Evolutionary conservation across 2,797 vertebrate genomes (phyloP).

Genomic region (Amblyopsis hoosieri): DNA sequence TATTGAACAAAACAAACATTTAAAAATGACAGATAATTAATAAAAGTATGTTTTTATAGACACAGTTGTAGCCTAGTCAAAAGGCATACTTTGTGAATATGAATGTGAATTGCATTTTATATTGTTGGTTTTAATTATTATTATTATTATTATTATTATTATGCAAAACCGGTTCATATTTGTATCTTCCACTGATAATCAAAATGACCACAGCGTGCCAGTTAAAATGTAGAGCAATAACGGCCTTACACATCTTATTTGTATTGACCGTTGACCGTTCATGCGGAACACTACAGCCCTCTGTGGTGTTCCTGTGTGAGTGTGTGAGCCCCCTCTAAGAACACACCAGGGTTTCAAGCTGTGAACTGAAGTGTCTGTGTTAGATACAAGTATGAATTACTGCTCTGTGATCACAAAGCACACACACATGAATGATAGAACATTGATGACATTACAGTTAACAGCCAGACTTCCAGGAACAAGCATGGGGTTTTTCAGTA

Average conservation of each 20-base stretch:
- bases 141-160: background rate
- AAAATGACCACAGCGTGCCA: constrained; percentile 55
- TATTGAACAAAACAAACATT: background rate
- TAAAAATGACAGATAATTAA: background rate
- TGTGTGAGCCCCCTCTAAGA: constrained; percentile 1
- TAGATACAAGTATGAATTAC: constrained; percentile 26
- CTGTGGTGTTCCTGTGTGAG: constrained; percentile 48
- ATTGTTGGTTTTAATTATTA: background rate
- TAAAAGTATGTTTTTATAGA: background rate
- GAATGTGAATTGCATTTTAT: too few relatives aligned
- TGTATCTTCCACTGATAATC: constrained; percentile 57
- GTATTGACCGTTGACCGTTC: constrained; percentile 43
- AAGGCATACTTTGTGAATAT: too few relatives aligned
- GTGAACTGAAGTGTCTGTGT: constrained; percentile 8
- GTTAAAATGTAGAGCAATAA: constrained; percentile 53
- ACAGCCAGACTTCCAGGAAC: too few relatives aligned
- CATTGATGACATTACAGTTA: background rate
- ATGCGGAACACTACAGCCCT: constrained; percentile 41
- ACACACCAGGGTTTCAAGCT: constrained; percentile 24
- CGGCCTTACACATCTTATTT: constrained; percentile 59
- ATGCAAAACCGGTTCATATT: constrained; percentile 36
- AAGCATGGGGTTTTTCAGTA: too few relatives aligned
- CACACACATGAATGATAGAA: constrained; percentile 5
- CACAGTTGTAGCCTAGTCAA: too few relatives aligned
- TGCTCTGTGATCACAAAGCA: background rate